Evolutionary conservation across 1,140 invertebrate genomes (phyloP), one percentile per base, ranked within the genome.

Genomic region (Homarus americanus): DNA sequence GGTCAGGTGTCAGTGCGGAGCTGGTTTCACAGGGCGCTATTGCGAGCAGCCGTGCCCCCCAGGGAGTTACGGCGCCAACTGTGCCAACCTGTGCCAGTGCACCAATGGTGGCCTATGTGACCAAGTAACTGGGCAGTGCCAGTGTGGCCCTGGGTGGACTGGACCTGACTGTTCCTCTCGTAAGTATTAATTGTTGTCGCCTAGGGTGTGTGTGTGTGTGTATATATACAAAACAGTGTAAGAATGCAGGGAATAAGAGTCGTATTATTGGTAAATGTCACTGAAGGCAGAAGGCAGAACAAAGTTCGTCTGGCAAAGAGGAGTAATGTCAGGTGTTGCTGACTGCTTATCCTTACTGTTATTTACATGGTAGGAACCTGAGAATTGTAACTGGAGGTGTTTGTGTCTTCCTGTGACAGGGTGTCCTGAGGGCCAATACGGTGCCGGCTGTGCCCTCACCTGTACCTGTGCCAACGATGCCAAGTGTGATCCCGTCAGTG

Each of bases 121-220:
- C 94, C 97, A 97, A 93, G 95, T 98, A 24, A 97, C 97, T 38
- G 98, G 98, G 24, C 96, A 96, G 93, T 98, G 98, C 93, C 95
- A 95, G 87, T 98, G 98, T 94, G 94, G 96, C 91, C 96, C 97
- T 38, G 98, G 97, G 9, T 98, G 97, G 97, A 96, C 95, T 12
- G 98, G 98, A 0, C 94, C 95, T 38, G 95, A 95, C 73, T 99
- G 99, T 94, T 96, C 69, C 95, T 96, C 82, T 92, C 36, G 69
- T 87, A 53, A 87, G 86, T 87, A 12, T 12, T 28, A 9, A 5
- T 15, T 49, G 5, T 49, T 15, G 10, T 0, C 1, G 24, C 32
- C 12, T 12, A n/a, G n/a, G n/a, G n/a, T n/a, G n/a, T n/a, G n/a
- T n/a, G n/a, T n/a, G n/a, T n/a, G n/a, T n/a, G n/a, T n/a, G n/a